A percentile compares a stretch with the other conserved stretches of the same genome.
phyloP scores from a whole-genome alignment of 2,797 vertebrate genomes.

The Periophthalmus magnuspinnatus region DNA sequence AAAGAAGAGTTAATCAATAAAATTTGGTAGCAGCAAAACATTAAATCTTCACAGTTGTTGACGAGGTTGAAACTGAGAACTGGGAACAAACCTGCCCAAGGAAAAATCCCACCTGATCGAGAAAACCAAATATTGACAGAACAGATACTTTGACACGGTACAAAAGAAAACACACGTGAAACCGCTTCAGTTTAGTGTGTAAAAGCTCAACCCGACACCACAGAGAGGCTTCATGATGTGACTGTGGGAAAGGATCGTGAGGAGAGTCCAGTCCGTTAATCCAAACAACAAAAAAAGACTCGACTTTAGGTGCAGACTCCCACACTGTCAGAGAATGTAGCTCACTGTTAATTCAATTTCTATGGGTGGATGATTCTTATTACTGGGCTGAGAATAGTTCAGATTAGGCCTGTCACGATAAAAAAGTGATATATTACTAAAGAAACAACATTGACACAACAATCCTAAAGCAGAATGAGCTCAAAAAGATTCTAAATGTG shows the following conservation, averaged over 20 bases:
- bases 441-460: no score
- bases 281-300: not conserved
- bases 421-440: no score
- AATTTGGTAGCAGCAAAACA: not conserved
- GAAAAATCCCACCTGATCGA: constrained; percentile 20
- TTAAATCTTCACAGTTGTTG: not conserved
- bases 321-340: not conserved
- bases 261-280: not conserved
- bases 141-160: constrained; percentile 13
- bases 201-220: not conserved
- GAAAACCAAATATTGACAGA: constrained; percentile 47
- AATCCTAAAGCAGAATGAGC: no score
- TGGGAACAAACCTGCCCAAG: constrained; percentile 1
- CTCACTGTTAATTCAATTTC: not conserved
- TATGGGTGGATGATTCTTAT: not conserved
- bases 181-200: constrained; percentile 1
- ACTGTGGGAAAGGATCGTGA: not conserved
- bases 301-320: not conserved
- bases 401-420: no score
- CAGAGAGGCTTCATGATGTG: no score
- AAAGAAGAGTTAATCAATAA: no score
- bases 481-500: no score
- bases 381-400: not conserved
- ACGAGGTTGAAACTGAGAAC: not conserved
- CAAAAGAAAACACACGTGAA: constrained; percentile 5